Conservation (phyloP, 2,888 invertebrate genomes). For the Leptopilina myrica region DNA sequence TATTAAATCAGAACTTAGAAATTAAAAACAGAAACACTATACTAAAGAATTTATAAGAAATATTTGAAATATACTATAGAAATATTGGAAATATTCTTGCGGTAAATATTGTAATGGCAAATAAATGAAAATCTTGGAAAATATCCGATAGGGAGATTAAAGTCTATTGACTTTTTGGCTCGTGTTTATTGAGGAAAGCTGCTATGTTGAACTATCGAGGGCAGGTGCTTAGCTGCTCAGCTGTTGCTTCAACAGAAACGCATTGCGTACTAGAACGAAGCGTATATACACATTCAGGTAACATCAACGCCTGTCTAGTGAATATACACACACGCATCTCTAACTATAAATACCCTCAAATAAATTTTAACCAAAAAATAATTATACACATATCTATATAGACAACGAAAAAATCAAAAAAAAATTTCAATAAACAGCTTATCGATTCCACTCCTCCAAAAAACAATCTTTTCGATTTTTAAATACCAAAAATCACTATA, state of each 20-base stretch:
- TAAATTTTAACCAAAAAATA: background rate
- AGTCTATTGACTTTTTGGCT: slow-evolving; percentile 23
- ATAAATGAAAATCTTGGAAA: background rate
- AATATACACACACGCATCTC: slow-evolving; percentile 13
- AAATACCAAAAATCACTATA: too few relatives aligned
- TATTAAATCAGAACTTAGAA: too few relatives aligned
- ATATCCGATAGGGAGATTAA: background rate
- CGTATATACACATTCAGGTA: slow-evolving; percentile 43
- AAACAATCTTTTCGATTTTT: too few relatives aligned
- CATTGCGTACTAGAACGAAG: slow-evolving; percentile 43
- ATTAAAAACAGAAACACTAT: too few relatives aligned
- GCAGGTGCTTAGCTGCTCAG: slow-evolving; percentile 73
- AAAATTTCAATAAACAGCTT: slow-evolving; percentile 43
- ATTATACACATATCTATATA: background rate
- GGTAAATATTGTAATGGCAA: too few relatives aligned
- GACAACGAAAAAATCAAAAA: background rate
- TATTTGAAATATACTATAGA: too few relatives aligned
- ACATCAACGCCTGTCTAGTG: slow-evolving; percentile 34
- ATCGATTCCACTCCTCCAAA: slow-evolving; percentile 12
- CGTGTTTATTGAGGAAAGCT: slow-evolving; percentile 43
- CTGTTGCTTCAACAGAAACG: slow-evolving; percentile 69
- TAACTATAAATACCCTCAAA: background rate
- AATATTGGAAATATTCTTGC: too few relatives aligned
- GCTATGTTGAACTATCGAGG: slow-evolving; percentile 64
- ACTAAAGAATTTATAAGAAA: too few relatives aligned